Evolutionary conservation across 2,113 vertebrate genomes (phyloP).

Genomic region (Stictonetta naevosa): DNA sequence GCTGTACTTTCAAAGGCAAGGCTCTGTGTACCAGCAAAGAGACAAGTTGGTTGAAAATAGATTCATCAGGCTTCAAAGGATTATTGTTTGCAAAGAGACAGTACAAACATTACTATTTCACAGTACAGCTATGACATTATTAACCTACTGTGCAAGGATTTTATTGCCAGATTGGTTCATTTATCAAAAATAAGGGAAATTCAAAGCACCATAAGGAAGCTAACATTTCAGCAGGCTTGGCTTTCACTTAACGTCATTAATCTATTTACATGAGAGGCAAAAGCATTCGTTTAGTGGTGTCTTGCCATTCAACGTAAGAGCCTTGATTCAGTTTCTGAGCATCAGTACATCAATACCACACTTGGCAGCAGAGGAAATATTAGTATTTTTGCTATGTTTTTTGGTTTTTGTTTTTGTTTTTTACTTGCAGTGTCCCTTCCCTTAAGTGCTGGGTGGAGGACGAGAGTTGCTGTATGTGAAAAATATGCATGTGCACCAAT

Average conservation of each 20-base stretch:
- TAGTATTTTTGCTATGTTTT: slow-evolving; percentile 61
- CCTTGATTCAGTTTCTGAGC: slow-evolving; percentile 59
- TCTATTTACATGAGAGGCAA: slow-evolving; percentile 81
- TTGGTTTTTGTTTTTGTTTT: neutral
- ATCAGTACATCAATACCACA: slow-evolving; percentile 59
- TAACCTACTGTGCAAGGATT: slow-evolving; percentile 83
- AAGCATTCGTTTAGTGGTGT: slow-evolving; percentile 73
- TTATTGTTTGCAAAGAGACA: slow-evolving; percentile 83
- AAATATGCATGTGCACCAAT: neutral
- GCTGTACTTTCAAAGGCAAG: slow-evolving; percentile 66
- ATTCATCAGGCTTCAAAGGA: slow-evolving; percentile 84
- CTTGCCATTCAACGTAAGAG: slow-evolving; percentile 62
- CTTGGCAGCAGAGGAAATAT: slow-evolving; percentile 64
- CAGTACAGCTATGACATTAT: slow-evolving; percentile 84
- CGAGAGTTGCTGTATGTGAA: neutral
- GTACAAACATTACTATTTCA: slow-evolving; percentile 83
- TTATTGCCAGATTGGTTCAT: slow-evolving; percentile 84
- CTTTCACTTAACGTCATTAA: slow-evolving; percentile 80
- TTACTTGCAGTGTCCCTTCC: slow-evolving; percentile 7
- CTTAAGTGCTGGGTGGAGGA: neutral
- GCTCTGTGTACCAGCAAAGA: slow-evolving; percentile 53
- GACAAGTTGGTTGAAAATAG: slow-evolving; percentile 77
- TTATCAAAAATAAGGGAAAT: slow-evolving; percentile 85
- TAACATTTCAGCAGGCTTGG: slow-evolving; percentile 80
- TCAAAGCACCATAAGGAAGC: slow-evolving; percentile 81